Evolutionary conservation across 2,113 vertebrate species (phyloP).

Genomic region (Rana temporaria): DNA sequence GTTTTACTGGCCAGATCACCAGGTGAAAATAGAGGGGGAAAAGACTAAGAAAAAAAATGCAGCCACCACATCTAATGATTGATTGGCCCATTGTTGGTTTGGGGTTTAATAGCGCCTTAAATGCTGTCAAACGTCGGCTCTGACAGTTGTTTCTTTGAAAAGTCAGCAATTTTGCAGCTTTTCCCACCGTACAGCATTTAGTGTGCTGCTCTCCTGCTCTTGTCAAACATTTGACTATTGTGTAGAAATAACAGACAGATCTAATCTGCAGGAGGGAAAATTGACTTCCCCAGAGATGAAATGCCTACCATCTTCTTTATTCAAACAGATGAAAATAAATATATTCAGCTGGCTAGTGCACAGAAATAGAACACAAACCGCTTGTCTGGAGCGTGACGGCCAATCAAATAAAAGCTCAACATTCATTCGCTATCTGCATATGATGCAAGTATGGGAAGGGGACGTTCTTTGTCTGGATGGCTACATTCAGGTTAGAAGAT

Average conservation of each 20-base stretch:
- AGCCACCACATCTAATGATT: too few relatives aligned
- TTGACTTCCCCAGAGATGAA: constrained; percentile 31
- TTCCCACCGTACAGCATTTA: background rate
- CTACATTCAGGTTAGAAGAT: too few relatives aligned
- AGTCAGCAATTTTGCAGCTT: background rate
- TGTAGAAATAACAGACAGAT: constrained; percentile 30
- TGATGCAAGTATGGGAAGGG: background rate
- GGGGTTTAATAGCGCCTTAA: too few relatives aligned
- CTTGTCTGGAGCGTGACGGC: background rate
- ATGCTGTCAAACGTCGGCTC: background rate
- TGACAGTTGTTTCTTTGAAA: background rate
- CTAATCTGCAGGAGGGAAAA: constrained; percentile 16
- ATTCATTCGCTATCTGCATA: background rate
- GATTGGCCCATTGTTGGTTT: too few relatives aligned
- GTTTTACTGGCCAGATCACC: too few relatives aligned
- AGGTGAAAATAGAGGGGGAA: too few relatives aligned
- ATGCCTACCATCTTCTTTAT: constrained; percentile 21
- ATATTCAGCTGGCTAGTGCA: constrained; percentile 11
- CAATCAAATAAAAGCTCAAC: background rate
- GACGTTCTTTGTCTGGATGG: too few relatives aligned
- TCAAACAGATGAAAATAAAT: constrained; percentile 31
- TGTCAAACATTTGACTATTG: constrained; percentile 10
- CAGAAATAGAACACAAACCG: constrained; percentile 29
- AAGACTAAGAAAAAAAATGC: too few relatives aligned
- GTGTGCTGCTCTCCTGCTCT: background rate